Base-by-base conservation (phyloP, 2,888 invertebrate species). In the Nymphalis c-album region DNA sequence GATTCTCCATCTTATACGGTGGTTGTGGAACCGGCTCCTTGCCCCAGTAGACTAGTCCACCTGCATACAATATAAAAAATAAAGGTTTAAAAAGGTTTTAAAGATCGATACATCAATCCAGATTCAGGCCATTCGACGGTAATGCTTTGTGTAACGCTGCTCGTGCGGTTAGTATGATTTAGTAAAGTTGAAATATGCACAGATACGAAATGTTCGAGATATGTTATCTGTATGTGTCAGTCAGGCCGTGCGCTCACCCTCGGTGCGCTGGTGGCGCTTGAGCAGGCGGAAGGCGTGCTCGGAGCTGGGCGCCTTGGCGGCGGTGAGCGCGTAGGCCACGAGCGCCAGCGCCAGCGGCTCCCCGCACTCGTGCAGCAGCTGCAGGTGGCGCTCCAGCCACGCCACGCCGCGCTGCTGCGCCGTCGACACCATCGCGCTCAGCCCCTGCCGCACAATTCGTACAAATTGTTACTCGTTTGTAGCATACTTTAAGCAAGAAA, bases 31-130 rank as follows among this genome's bases (percentile, higher is more conserved):
- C 94, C 18, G 93, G 89, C 75, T 96, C 95, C 70, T 95, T 94
- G 61, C 96, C 97, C 97, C 98, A 98, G 83, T 98, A 98, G 72
- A 95, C 95, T 51, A 96, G 93, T 10, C 97, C 97, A 31, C 96
- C 95, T 95, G 81, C 0, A n/a, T 3, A 8, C 26, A 22, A 40
- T 40, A 40, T 40, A 13, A 40, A 40, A 40, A 13, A 13, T 40
- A 40, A 40, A 13, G 2, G 6, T 5, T 6, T 31, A 6, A 31
- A 6, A 31, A 31, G 26, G 26, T 31, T 31, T 10, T 13, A 13
- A 40, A 40, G 40, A 40, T 40, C 40, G 13, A 40, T 40, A 40
- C 13, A 40, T 40, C 13, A 4, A 40, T 13, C 4, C 13, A 3
- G 10, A 40, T n/a, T n/a, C n/a, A n/a, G n/a, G 22, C 22, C 22